Evolutionary conservation across 2,888 invertebrate species (phyloP), one percentile per base, ranked within the genome.

Genomic region (Leptothorax acervorum): DNA sequence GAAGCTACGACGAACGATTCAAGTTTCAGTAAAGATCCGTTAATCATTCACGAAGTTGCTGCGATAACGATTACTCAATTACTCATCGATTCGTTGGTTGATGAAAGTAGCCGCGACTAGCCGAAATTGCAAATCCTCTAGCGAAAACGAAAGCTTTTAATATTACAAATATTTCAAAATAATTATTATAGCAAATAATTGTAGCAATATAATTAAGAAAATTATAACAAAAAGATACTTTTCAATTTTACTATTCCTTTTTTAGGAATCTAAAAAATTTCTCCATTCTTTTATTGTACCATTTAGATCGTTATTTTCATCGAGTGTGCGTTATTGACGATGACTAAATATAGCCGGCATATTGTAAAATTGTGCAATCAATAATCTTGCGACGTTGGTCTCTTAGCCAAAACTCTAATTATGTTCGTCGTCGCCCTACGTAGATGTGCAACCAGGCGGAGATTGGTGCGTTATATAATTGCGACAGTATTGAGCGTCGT

Each of bases 401-500:
- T 51, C 65, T 73, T 74, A 82, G 87, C 85, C 87, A 87, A 76
- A 83, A 60, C 78, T 57, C 18, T 42, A 82, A 71, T 23, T 39
- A 23, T 42, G 11, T 62, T 84, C 70, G 78, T 79, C 83, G 35
- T 60, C 82, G 85, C 71, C 3, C 5, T 45, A 9, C 48, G 51
- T 35, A 35, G 66, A 82, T 15, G 57, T 60, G 84, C 86, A 83
- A 86, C 85, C 83, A 70, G 70, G 85, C 82, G 66, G 71, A 81
- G 84, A 87, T 82, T 83, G 71, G 53, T 82, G 79, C 84, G 71
- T 89, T 85, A 85, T 85, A 87, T 83, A 87, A 87, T 73, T 87
- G 90, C 90, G 85, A 88, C 86, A 89, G 89, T 85, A 90, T 86
- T 78, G 90, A 87, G 83, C 84, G 73, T 86, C 84, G 88, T 90